Percentiles rank a stretch among this genome's conserved stretches.
phyloP scores from a whole-genome alignment of 2,113 vertebrate genomes.

The Aegithalos caudatus region DNA sequence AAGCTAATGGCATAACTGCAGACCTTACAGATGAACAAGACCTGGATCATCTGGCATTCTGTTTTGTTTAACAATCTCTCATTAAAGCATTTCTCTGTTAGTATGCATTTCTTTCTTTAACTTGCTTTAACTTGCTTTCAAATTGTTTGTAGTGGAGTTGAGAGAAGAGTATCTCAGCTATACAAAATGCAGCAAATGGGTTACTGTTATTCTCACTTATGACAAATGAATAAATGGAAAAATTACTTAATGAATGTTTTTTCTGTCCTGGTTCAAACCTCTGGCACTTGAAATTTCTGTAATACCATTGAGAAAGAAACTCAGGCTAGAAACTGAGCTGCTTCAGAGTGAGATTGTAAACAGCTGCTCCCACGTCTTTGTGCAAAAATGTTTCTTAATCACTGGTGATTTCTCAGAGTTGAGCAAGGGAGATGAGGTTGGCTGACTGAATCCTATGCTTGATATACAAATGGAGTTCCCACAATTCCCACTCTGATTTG shows the following conservation, averaged over 20 bases:
- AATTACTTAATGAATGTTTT: neutral
- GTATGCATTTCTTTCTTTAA: neutral
- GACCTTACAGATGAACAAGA: neutral
- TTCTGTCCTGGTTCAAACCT: neutral
- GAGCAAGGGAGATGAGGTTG: neutral
- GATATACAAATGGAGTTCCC: neutral
- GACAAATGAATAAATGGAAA: neutral
- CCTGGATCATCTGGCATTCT: neutral
- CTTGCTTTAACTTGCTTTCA: neutral
- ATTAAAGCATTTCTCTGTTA: neutral
- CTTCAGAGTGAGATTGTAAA: neutral
- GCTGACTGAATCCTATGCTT: neutral
- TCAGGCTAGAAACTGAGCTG: neutral
- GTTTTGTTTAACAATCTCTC: neutral
- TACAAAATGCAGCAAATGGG: neutral
- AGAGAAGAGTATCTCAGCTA: neutral
- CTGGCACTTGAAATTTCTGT: neutral
- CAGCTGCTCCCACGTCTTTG: neutral
- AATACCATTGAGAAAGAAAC: neutral
- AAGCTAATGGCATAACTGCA: neutral
- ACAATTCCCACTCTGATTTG: neutral
- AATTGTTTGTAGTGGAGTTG: neutral
- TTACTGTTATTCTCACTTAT: neutral
- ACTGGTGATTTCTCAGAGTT: neutral
- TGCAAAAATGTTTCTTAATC: neutral